phyloP scores from a whole-genome alignment of 2,888 invertebrate species.

The Drosophila ustulata region DNA sequence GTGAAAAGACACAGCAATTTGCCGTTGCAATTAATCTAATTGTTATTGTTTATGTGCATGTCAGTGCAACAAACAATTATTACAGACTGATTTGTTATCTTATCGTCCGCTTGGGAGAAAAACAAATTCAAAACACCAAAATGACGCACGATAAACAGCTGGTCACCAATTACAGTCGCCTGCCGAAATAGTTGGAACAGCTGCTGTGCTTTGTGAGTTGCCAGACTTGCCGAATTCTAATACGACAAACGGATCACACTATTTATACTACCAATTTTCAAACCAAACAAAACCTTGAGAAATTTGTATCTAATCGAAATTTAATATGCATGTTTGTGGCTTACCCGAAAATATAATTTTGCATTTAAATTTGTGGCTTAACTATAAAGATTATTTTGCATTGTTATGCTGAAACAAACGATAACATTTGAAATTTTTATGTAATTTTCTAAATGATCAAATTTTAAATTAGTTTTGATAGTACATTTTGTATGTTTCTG shows the following conservation, averaged over 20 bases:
- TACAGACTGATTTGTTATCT: constrained; percentile 31
- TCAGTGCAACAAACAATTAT: constrained; percentile 11
- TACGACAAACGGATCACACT: too few relatives aligned
- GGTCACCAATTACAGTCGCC: constrained; percentile 40
- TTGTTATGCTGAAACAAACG: too few relatives aligned
- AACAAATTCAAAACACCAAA: constrained; percentile 32
- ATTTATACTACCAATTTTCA: not conserved
- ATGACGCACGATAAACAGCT: constrained; percentile 58
- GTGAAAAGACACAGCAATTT: not conserved
- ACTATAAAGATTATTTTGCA: too few relatives aligned
- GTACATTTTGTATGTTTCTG: too few relatives aligned
- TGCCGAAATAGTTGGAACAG: constrained; percentile 18
- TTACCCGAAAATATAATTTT: too few relatives aligned
- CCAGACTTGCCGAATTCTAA: not conserved
- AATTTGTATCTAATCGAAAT: too few relatives aligned
- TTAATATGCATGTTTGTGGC: too few relatives aligned
- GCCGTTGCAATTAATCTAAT: constrained; percentile 25
- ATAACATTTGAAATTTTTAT: too few relatives aligned
- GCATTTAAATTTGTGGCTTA: too few relatives aligned
- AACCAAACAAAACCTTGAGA: not conserved
- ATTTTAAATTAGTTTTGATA: too few relatives aligned
- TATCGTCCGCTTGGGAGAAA: constrained; percentile 21
- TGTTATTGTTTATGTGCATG: constrained; percentile 18
- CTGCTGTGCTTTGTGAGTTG: not conserved
- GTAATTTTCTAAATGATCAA: too few relatives aligned